Base-by-base conservation (phyloP, 2,113 vertebrate genomes). In the Dendropsophus ebraccatus region DNA sequence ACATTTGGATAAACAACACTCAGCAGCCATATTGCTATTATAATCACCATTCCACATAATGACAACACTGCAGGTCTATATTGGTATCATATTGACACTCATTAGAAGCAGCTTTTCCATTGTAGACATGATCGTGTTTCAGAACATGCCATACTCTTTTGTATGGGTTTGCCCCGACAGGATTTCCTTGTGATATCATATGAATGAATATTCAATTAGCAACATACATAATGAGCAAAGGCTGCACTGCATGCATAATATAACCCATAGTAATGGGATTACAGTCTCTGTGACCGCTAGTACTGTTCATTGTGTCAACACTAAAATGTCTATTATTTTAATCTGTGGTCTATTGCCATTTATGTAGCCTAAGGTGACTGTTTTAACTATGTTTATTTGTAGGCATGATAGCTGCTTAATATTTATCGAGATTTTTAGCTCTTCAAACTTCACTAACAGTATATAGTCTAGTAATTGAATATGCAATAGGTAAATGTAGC, bases 201-300 rank as follows among this genome's bases (percentile, higher is more conserved):
- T 75, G 25, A 58, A 75, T 84, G 70, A 58, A 75, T 84, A 75
- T 84, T 84, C 82, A 75, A 75, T 84, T 84, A 84, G 69, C 32
- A 41, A 75, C 72, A 75, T 84, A 35, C 70, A 73, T 74, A 84
- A 73, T 75, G 70, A 74, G 50, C 70, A 30, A 16, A 30, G 60
- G 50, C 35, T 84, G 32, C 2, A 84, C 50, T 49, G 72, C 60
- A 84, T 75, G 70, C 47, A 77, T 85, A 78, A 85, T 52, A 78
- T n/a, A 65, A 21, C 41, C 74, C 58, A 50, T 25, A 50, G 37
- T 32, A 32, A 50, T 84, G 41, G 30, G 41, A 67, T 52, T 76
- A 65, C 17, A 41, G 37, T 35, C 83, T 67, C n/a, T 60, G 58
- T 77, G 83, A 35, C 56, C 41, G 28, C 25, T 49, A 67, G 25